Conservation (phyloP, 2,113 vertebrate genomes). For the Lampris incognitus region DNA sequence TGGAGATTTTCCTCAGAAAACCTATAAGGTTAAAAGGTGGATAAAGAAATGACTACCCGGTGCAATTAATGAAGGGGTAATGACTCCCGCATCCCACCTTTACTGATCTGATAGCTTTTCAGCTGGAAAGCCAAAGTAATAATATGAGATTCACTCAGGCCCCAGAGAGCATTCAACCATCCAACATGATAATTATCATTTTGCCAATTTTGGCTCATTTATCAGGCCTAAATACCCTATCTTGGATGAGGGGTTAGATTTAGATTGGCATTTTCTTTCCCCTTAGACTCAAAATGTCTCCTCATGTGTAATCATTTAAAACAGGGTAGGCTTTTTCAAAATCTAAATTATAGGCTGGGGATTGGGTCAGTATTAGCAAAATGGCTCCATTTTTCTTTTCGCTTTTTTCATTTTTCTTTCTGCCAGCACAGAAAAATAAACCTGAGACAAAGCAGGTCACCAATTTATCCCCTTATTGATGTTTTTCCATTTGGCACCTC, state of each 20-base stretch:
- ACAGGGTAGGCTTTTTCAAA: not conserved
- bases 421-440: constrained; percentile 43
- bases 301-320: constrained; percentile 29
- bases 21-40: constrained; percentile 71
- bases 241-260: not conserved
- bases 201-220: constrained; percentile 58
- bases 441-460: constrained; percentile 35
- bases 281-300: constrained; percentile 44
- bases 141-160: constrained; percentile 69
- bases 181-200: constrained; percentile 74
- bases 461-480: constrained; percentile 36
- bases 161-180: constrained; percentile 70
- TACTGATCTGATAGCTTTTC: constrained; percentile 74
- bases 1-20: constrained; percentile 50
- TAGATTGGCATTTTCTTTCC: constrained; percentile 8
- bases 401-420: constrained; percentile 28
- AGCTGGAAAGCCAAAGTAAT: constrained; percentile 64
- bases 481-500: too few species aligned
- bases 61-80: constrained; percentile 76
- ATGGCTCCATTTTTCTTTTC: constrained; percentile 20
- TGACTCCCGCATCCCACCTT: constrained; percentile 63
- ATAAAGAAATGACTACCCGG: constrained; percentile 61
- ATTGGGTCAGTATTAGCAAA: constrained; percentile 21
- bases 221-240: constrained; percentile 36
- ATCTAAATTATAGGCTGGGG: not conserved